These are phyloP conservation scores for Atta colombica DNA, from an alignment of 1,140 invertebrate species.

Conservation along the genomic window DNA sequence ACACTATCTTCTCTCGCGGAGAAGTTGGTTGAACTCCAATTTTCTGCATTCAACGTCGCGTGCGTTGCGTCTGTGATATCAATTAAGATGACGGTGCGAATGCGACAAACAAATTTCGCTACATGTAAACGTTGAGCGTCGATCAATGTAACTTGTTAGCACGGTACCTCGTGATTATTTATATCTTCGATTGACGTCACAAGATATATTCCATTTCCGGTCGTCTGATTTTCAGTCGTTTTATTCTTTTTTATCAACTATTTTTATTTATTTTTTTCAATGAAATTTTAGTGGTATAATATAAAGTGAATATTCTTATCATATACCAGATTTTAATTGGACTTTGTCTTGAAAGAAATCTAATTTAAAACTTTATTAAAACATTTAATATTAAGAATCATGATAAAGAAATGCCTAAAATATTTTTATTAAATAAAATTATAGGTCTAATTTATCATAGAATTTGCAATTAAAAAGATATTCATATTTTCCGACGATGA, in stretches of 20 bases:
- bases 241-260: not conserved
- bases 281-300: not conserved
- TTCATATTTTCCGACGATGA: not conserved
- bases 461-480: not conserved
- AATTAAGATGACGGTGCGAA: constrained; percentile 44
- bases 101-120: constrained; percentile 29
- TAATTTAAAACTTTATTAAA: not conserved
- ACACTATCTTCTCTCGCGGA: not conserved
- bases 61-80: constrained; percentile 29
- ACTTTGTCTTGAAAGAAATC: not conserved
- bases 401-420: not conserved
- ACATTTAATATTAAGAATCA: not conserved
- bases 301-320: not conserved
- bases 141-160: not conserved
- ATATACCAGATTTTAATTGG: not conserved
- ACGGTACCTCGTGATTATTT: constrained; percentile 1
- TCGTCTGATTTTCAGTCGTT: not conserved
- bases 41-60: constrained; percentile 26
- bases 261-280: not conserved
- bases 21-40: constrained; percentile 40
- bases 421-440: constrained; percentile 18
- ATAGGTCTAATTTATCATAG: not conserved
- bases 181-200: not conserved
- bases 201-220: not conserved
- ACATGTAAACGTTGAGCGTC: not conserved